Evolutionary conservation across 1,140 invertebrate genomes (phyloP).

Genomic region (Drosophila dunni): DNA sequence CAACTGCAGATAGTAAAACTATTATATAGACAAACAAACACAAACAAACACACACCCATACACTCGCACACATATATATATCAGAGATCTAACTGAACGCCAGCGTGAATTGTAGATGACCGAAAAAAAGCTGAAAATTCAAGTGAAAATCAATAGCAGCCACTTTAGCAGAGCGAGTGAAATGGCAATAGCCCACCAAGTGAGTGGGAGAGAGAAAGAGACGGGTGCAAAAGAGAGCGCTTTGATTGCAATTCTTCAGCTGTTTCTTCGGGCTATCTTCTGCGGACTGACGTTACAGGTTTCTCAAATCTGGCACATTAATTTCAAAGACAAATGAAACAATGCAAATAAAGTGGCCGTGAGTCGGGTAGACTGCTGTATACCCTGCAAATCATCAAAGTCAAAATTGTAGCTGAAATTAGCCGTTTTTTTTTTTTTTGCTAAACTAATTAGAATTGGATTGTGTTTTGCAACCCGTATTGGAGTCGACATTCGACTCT

Average conservation of each 20-base stretch:
- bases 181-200: conserved; percentile 49
- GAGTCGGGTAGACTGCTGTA: conserved; percentile 8
- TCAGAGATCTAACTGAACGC: conserved; percentile 12
- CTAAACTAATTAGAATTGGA: too few species aligned
- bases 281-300: conserved; percentile 69
- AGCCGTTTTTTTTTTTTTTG: too few species aligned
- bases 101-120: conserved; percentile 39
- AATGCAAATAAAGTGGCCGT: conserved; percentile 30
- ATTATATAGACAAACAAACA: conserved; percentile 10
- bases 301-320: conserved; percentile 79
- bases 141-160: conserved; percentile 74
- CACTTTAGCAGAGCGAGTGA: neutral
- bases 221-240: conserved; percentile 29
- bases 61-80: neutral
- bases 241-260: conserved; percentile 60
- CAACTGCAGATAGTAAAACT: conserved; percentile 47
- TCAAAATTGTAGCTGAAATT: neutral
- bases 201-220: conserved; percentile 6
- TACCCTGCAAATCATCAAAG: conserved; percentile 31
- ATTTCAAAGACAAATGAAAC: conserved; percentile 80
- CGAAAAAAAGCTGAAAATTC: conserved; percentile 54
- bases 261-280: conserved; percentile 65
- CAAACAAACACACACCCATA: neutral
- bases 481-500: too few species aligned
- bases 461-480: too few species aligned